Evolutionary conservation across 2,888 invertebrate genomes (phyloP).

Genomic region (Euplagia quadripunctaria): DNA sequence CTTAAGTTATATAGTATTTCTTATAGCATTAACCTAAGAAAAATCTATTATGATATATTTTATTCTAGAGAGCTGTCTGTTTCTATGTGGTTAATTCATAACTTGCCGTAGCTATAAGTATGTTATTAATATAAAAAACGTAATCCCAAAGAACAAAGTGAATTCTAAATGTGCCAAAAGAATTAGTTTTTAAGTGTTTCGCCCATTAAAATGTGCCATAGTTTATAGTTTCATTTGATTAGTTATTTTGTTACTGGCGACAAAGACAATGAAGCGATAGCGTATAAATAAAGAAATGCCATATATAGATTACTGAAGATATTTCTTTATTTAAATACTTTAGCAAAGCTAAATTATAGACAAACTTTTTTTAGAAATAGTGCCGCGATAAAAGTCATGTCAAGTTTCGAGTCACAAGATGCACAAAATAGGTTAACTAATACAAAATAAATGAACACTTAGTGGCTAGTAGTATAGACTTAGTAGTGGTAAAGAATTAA

Average conservation of each 20-base stretch:
- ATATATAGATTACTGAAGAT: not conserved
- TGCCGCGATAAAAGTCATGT: not conserved
- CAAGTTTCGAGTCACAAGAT: no score
- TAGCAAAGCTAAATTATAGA: not conserved
- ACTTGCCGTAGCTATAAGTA: constrained; percentile 16
- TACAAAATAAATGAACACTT: no score
- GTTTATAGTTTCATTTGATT: constrained; percentile 12
- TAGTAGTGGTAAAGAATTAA: no score
- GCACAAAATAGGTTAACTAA: no score
- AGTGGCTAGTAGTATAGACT: no score
- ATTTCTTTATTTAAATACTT: not conserved
- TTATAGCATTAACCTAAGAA: not conserved
- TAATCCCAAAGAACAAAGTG: constrained; percentile 74
- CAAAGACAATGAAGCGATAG: not conserved
- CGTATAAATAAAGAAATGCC: not conserved
- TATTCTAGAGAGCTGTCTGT: not conserved
- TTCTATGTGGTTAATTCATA: not conserved
- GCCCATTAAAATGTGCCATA: constrained; percentile 37
- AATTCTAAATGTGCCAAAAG: constrained; percentile 83
- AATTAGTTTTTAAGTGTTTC: constrained; percentile 53
- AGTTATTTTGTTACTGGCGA: constrained; percentile 1
- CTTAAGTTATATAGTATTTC: not conserved
- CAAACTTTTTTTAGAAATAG: not conserved
- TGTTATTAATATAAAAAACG: constrained; percentile 24
- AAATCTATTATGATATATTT: not conserved